Conservation (phyloP, 2,888 invertebrate genomes). For the Creontiades dilutus region DNA sequence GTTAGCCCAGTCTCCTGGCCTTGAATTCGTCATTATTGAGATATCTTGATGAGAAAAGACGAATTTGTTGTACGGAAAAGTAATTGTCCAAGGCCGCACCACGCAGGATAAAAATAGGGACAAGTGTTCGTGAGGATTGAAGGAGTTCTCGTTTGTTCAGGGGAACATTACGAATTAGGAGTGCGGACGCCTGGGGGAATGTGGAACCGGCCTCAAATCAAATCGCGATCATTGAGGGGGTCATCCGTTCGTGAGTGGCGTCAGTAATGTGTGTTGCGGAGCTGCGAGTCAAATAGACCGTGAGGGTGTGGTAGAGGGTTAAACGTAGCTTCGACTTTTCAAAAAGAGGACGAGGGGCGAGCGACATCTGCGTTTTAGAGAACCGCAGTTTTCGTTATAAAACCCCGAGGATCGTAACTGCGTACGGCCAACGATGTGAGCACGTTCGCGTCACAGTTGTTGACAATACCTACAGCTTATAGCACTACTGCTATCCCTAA, state of each 20-base stretch:
- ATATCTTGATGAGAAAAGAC: no score
- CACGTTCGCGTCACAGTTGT: conserved; percentile 18
- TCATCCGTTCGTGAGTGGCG: conserved; percentile 12
- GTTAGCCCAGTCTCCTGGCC: no score
- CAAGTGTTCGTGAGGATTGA: not conserved
- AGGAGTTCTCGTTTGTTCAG: not conserved
- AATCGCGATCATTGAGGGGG: conserved; percentile 47
- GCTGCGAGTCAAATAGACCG: not conserved
- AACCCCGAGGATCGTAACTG: not conserved
- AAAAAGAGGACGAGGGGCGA: conserved; percentile 2
- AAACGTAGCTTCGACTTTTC: not conserved
- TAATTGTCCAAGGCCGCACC: no score
- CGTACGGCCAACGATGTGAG: not conserved
- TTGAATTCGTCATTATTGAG: no score
- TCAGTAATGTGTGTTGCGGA: not conserved
- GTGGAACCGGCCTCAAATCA: conserved; percentile 19
- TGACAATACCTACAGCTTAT: not conserved
- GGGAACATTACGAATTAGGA: not conserved
- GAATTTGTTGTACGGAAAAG: no score
- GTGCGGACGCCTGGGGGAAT: not conserved
- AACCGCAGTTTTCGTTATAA: conserved; percentile 39
- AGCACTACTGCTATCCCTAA: no score
- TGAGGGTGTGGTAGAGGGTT: not conserved
- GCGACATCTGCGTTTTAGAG: conserved; percentile 37
- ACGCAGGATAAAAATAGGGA: not conserved